Evolutionary conservation across 2,113 vertebrate species (phyloP).

Genomic region (Oceanites oceanicus): DNA sequence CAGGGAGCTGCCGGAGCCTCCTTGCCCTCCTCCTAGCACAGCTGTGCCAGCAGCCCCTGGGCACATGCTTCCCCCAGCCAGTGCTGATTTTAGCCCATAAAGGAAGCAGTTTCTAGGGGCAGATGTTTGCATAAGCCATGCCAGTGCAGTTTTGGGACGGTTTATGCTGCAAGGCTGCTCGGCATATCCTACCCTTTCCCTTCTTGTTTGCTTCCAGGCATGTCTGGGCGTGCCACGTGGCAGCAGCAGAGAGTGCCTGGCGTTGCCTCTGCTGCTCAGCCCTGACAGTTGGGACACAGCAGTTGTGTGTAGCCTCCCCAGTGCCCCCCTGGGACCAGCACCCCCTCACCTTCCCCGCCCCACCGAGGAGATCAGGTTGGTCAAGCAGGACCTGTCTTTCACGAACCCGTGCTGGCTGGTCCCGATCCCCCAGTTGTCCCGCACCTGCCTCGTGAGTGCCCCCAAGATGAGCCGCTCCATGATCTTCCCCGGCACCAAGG

Average conservation of each 20-base stretch:
- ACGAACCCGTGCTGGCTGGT: too few species aligned
- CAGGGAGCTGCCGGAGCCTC: fast-evolving
- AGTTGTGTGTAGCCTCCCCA: fast-evolving
- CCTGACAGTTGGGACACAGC: not conserved
- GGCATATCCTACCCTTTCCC: not conserved
- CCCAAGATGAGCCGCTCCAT: too few species aligned
- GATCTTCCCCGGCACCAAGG: too few species aligned
- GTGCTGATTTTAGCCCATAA: not conserved
- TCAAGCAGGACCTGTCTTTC: too few species aligned
- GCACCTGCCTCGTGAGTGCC: too few species aligned
- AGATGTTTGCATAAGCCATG: not conserved
- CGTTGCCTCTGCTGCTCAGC: fast-evolving
- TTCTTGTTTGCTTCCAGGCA: not conserved
- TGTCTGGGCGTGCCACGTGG: fast-evolving
- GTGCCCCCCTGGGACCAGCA: too few species aligned
- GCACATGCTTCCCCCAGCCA: not conserved
- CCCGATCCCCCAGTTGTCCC: too few species aligned
- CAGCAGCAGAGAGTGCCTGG: not conserved
- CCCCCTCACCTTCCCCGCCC: not conserved
- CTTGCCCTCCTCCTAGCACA: not conserved
- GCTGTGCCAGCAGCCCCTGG: fast-evolving
- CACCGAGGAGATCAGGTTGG: too few species aligned
- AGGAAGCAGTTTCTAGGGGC: not conserved
- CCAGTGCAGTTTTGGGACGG: not conserved
- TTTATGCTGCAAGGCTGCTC: not conserved